Evolutionary conservation across 2,113 vertebrate species (phyloP).

Genomic region (Ahaetulla prasina): DNA sequence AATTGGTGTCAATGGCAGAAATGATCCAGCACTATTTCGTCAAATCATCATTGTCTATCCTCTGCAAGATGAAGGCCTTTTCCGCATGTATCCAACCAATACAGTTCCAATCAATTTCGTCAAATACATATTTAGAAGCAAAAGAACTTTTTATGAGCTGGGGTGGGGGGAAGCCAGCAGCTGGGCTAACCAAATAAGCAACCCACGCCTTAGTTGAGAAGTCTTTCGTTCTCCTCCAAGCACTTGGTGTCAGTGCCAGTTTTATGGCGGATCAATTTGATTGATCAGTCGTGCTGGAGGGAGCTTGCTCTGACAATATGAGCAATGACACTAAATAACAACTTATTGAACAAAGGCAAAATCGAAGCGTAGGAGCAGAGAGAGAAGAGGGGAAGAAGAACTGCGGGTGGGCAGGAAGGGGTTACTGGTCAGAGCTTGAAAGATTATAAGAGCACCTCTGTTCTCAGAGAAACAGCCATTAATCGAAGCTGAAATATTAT

Average conservation of each 20-base stretch:
- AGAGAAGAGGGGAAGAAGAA: background rate
- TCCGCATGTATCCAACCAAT: background rate
- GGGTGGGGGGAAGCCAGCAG: background rate
- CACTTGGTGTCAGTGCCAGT: background rate
- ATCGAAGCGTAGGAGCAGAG: background rate
- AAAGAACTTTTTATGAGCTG: background rate
- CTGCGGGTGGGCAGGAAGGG: background rate
- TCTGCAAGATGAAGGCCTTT: background rate
- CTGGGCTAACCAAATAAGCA: background rate
- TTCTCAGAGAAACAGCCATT: background rate
- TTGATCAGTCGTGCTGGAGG: conserved; percentile 9
- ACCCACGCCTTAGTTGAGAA: background rate
- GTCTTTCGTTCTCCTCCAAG: background rate
- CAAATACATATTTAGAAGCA: background rate
- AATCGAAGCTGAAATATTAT: background rate
- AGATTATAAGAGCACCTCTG: background rate
- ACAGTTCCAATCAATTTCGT: background rate
- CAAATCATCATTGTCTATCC: background rate
- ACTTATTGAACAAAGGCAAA: conserved; percentile 11
- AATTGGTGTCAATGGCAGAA: background rate
- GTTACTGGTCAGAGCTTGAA: background rate
- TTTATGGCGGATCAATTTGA: conserved; percentile 23
- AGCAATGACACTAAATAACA: conserved; percentile 30
- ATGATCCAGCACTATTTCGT: background rate
- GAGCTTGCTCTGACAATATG: conserved; percentile 22